Percentiles rank a stretch among this genome's conserved stretches.
Evolutionary conservation across 2,113 vertebrate genomes (phyloP).

Genomic region (Hipposideros armiger): DNA sequence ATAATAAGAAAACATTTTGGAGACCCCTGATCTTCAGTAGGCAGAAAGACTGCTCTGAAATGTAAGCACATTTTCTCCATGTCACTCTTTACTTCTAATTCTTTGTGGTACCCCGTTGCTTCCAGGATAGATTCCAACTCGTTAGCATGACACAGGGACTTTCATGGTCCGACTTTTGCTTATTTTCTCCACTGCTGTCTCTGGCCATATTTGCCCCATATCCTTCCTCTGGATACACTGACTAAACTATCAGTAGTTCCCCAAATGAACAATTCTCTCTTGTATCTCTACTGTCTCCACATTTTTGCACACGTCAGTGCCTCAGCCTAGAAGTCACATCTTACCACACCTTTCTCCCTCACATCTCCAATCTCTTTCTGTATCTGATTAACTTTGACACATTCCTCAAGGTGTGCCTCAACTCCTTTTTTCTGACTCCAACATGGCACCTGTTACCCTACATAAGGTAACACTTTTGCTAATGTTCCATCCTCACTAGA

Average conservation of each 20-base stretch:
- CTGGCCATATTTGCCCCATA: not conserved
- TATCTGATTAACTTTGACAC: not conserved
- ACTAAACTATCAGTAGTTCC: not conserved
- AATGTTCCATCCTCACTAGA: not conserved
- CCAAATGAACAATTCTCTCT: not conserved
- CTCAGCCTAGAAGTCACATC: not conserved
- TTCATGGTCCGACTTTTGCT: not conserved
- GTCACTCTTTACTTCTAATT: not conserved
- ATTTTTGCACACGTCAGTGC: not conserved
- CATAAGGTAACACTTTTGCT: not conserved
- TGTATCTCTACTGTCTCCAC: not conserved
- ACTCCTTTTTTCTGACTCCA: not conserved
- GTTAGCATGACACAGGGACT: not conserved
- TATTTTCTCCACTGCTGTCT: not conserved
- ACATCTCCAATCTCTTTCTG: not conserved
- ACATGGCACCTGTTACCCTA: not conserved
- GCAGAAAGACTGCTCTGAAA: not conserved
- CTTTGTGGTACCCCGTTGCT: not conserved
- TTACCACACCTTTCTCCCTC: not conserved
- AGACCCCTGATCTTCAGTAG: not conserved
- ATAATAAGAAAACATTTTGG: not conserved
- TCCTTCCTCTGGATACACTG: not conserved
- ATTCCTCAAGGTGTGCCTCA: not conserved
- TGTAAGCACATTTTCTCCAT: not conserved
- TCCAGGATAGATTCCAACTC: not conserved